These are phyloP conservation scores for Amphipoea lucens DNA, from an alignment of 2,888 invertebrate species.

Conservation along the genomic window DNA sequence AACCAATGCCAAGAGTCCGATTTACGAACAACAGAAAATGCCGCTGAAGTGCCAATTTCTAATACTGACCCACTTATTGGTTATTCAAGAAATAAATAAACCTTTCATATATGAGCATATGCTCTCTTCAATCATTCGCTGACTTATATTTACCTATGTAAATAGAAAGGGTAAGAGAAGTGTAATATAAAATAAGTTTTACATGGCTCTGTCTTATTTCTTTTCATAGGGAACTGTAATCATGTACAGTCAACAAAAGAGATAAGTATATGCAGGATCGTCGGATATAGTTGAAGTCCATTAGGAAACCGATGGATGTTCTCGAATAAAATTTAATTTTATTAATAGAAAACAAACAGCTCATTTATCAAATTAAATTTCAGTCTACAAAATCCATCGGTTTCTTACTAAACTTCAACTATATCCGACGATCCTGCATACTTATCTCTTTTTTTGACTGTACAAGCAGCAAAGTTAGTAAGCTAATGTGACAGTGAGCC, in stretches of 20 bases:
- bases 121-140: conserved; percentile 22
- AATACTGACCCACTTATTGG: conserved; percentile 8
- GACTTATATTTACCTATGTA: neutral
- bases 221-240: neutral
- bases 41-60: conserved; percentile 19
- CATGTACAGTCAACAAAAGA: too few relatives aligned
- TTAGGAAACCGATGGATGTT: too few relatives aligned
- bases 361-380: too few relatives aligned
- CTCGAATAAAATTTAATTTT: too few relatives aligned
- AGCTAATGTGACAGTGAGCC: neutral
- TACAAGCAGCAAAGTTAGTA: neutral
- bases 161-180: conserved; percentile 8
- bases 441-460: too few relatives aligned
- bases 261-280: too few relatives aligned
- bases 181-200: neutral
- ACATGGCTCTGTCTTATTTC: neutral
- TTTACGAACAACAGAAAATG: neutral
- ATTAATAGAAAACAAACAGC: too few relatives aligned
- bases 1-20: conserved; percentile 24
- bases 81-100: neutral
- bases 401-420: too few relatives aligned
- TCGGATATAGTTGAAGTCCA: too few relatives aligned
- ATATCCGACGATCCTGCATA: too few relatives aligned
- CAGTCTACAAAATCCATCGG: too few relatives aligned
- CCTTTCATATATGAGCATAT: conserved; percentile 5